A percentile compares a stretch with the other conserved stretches of the same genome.
These are phyloP conservation scores for Parnassius smintheus DNA, from an alignment of 2,888 invertebrate species.

Conservation along the genomic window DNA sequence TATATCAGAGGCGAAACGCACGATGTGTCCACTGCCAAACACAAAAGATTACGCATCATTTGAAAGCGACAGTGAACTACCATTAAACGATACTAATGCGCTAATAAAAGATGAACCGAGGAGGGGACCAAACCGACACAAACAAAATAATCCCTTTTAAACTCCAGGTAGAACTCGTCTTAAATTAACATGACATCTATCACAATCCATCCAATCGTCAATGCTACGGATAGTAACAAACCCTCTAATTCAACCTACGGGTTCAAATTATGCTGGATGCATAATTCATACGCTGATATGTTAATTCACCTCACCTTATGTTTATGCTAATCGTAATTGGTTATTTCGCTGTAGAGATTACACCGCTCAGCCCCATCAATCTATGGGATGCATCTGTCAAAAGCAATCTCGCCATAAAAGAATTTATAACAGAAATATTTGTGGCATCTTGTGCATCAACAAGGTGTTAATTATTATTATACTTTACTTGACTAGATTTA, in stretches of 20 bases:
- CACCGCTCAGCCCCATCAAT: conserved; percentile 50
- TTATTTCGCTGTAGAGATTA: conserved; percentile 72
- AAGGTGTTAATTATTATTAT: neutral
- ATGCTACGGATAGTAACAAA: conserved; percentile 44
- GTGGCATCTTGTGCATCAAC: neutral
- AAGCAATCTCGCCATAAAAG: conserved; percentile 48
- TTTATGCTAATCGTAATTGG: conserved; percentile 79
- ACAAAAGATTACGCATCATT: conserved; percentile 52
- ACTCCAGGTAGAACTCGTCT: conserved; percentile 46
- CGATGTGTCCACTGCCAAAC: conserved; percentile 33
- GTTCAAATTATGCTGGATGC: conserved; percentile 57
- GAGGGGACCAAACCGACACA: conserved; percentile 1
- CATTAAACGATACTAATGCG: conserved; percentile 40
- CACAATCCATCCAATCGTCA: conserved; percentile 39
- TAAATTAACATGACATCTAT: conserved; percentile 51
- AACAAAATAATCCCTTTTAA: conserved; percentile 25
- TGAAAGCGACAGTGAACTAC: conserved; percentile 47
- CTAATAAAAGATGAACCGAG: conserved; percentile 35
- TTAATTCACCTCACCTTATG: conserved; percentile 73
- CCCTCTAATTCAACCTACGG: conserved; percentile 55
- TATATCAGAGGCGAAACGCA: conserved; percentile 42
- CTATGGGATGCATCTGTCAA: conserved; percentile 60
- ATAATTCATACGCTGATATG: conserved; percentile 74
- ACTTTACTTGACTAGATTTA: too few species aligned
- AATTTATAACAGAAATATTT: conserved; percentile 18